Base-by-base conservation (phyloP, 2,888 invertebrate species). In the Caenorhabditis virilis region DNA sequence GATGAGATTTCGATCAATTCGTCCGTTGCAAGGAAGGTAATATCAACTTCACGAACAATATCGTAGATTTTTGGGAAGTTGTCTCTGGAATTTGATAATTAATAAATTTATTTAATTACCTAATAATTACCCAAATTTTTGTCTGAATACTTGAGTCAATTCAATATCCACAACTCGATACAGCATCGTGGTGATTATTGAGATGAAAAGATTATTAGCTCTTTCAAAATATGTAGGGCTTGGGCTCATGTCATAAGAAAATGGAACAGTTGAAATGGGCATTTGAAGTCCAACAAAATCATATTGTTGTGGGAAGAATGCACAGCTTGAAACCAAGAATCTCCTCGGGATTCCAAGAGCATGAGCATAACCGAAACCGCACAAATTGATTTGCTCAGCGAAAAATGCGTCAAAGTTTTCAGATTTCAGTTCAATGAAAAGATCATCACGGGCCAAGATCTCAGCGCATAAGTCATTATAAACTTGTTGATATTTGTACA, bases 1-100 rank as follows among this genome's bases (percentile, higher is more conserved):
- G 75, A 49, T 7, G 75, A 65, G 39, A 76, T 59, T 16, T 76
- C 77, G 16, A 77, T 54, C 7, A 78, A 41, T 36, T 78, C 78
- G 36, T 77, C 77, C 1, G 64, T 67, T 9, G 72, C 62, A 23
- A 77, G 53, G 16, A 78, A 76, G 25, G 74, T 62, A n/a, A 78
- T 48, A 26, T 75, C 74, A 18, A 72, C 61, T 30, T 69, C 48
- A 20, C 55, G 41, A 11, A 58, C 68, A 16, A 74, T 57, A 1
- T 55, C 47, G 7, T 27, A 22, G 2, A 67, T 43, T 22, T 52
- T 20, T 9, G 76, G 76, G 39, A 78, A 77, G 2, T 69, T 43
- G 1, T 52, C 18, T 18, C 76, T 74, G 60, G 51, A 72, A 55
- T 26, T 30, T 30, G 11, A 13, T 7, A 22, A 16, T 2, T 41